phyloP scores from a whole-genome alignment of 2,888 invertebrate genomes.

The Drosophila percnosoma region DNA sequence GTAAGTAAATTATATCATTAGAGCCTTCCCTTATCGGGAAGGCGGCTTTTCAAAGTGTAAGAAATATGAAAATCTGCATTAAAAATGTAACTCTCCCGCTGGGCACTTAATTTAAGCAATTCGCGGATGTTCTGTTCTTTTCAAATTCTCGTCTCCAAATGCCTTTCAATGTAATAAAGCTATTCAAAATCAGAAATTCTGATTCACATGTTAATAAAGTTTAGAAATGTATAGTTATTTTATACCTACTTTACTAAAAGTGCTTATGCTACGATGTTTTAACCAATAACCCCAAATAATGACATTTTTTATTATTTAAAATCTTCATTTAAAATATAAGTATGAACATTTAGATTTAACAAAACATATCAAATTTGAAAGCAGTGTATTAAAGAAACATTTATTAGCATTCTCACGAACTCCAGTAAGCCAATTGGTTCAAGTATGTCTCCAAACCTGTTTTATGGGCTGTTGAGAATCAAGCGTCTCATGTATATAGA shows the following conservation, averaged over 20 bases:
- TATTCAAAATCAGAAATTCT: not conserved
- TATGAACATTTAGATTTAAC: not conserved
- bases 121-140: not conserved
- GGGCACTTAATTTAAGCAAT: conserved; percentile 19
- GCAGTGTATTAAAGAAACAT: not conserved
- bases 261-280: not conserved
- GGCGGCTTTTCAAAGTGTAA: not conserved
- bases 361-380: not conserved
- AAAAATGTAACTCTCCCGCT: conserved; percentile 40
- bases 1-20: conserved; percentile 76
- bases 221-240: not conserved
- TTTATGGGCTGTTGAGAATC: not conserved
- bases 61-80: conserved; percentile 29
- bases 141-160: not conserved
- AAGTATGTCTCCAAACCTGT: not conserved
- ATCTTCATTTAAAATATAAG: not conserved
- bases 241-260: not conserved
- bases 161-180: not conserved
- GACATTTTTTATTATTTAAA: not conserved
- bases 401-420: not conserved
- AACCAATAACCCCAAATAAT: not conserved
- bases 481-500: not conserved
- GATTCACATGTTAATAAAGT: no score
- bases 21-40: conserved; percentile 50
- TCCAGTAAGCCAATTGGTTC: not conserved